Percentiles rank a stretch among this genome's conserved stretches.
phyloP scores from a whole-genome alignment of 2,888 invertebrate species.

The Beris chalybata region DNA sequence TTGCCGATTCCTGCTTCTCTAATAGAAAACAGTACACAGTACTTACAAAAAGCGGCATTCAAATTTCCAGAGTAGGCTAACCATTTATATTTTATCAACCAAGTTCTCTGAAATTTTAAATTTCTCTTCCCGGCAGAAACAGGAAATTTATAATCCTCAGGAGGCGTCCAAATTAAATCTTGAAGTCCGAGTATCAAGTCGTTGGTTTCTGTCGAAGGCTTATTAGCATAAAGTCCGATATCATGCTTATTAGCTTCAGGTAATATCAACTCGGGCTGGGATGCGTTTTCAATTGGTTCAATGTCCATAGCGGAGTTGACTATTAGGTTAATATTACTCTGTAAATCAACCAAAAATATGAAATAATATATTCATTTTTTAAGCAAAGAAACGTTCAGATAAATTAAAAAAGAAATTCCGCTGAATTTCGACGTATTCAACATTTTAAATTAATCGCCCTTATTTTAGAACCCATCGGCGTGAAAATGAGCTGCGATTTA shows the following conservation, averaged over 20 bases:
- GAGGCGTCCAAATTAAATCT: neutral
- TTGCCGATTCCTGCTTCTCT: neutral
- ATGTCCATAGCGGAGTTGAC: no score
- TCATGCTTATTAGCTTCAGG: neutral
- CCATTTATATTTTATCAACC: neutral
- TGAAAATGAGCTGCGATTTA: no score
- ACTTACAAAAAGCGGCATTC: neutral
- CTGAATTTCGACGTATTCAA: no score
- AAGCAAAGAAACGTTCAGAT: no score
- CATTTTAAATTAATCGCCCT: no score
- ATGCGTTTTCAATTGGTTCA: no score
- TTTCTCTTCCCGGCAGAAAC: neutral
- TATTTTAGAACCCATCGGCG: no score
- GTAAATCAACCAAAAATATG: no score
- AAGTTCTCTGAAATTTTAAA: neutral
- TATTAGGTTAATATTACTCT: no score
- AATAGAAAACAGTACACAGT: neutral
- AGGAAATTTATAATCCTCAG: neutral
- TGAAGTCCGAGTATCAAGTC: neutral
- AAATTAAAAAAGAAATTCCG: no score
- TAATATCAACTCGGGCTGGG: no score
- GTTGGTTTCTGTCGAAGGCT: neutral
- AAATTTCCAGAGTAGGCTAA: neutral
- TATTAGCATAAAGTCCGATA: neutral
- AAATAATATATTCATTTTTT: no score